Evolutionary conservation across 2,797 vertebrate genomes (phyloP).

Genomic region (Sternarchorhynchus goeldii): DNA sequence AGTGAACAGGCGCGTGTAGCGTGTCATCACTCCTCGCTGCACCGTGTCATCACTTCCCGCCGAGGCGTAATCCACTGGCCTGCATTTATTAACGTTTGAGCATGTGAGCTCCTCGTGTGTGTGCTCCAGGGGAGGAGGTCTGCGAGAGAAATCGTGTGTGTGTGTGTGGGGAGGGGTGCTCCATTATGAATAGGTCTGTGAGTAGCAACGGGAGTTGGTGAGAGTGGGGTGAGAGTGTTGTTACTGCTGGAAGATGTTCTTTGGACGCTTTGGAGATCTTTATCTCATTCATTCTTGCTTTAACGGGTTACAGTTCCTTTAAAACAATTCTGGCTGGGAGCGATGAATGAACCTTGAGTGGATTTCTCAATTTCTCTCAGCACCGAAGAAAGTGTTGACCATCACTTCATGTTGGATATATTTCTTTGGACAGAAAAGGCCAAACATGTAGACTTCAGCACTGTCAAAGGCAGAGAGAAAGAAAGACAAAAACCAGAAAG

Average conservation of each 20-base stretch:
- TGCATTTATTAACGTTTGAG: slow-evolving; percentile 52
- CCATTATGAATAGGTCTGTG: slow-evolving; percentile 13
- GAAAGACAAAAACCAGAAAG: slow-evolving; percentile 30
- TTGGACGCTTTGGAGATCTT: slow-evolving; percentile 12
- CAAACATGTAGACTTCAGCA: slow-evolving; percentile 9
- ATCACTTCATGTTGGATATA: slow-evolving; percentile 1
- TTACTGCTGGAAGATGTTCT: no score
- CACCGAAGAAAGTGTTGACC: background rate
- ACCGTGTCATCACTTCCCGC: slow-evolving; percentile 33
- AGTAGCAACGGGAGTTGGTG: slow-evolving; percentile 2
- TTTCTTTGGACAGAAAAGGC: slow-evolving; percentile 5
- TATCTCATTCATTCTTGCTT: slow-evolving; percentile 2
- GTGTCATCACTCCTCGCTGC: slow-evolving; percentile 48
- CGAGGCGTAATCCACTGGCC: slow-evolving; percentile 19
- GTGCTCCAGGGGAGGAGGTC: background rate
- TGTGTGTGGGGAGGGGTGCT: slow-evolving; percentile 10
- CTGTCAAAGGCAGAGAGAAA: background rate
- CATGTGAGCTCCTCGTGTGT: background rate
- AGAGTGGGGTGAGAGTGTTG: background rate
- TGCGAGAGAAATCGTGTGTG: slow-evolving; percentile 26
- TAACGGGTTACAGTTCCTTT: background rate
- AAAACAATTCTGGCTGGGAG: background rate
- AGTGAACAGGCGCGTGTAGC: slow-evolving; percentile 39
- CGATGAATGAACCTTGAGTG: background rate
- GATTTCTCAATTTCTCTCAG: slow-evolving; percentile 22